Conservation (phyloP, 2,888 invertebrate species). For the Erebia palarica region DNA sequence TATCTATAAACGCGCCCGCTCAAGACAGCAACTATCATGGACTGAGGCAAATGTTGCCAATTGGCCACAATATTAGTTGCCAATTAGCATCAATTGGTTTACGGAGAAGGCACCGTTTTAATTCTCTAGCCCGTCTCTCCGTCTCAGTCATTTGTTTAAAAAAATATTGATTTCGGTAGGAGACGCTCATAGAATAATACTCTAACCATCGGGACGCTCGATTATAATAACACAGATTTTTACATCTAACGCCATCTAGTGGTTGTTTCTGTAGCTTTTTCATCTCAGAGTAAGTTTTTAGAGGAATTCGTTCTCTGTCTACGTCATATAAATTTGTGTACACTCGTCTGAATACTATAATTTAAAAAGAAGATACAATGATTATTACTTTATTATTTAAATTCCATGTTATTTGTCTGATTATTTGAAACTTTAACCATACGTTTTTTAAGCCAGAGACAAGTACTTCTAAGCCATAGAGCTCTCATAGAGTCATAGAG, state of each 20-base stretch:
- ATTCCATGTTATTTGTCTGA: too few species aligned
- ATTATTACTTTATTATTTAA: too few species aligned
- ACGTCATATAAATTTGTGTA: too few species aligned
- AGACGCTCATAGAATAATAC: neutral
- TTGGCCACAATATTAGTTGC: slow-evolving; percentile 8
- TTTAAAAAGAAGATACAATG: too few species aligned
- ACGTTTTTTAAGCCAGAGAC: too few species aligned
- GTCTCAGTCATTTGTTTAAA: neutral
- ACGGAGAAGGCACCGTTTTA: neutral
- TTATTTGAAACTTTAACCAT: too few species aligned
- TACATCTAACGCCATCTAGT: slow-evolving; percentile 13
- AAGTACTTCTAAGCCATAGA: too few species aligned
- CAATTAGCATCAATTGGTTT: slow-evolving; percentile 12
- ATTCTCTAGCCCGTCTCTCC: neutral
- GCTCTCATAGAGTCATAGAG: too few species aligned
- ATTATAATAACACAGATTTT: neutral
- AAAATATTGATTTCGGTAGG: slow-evolving; percentile 2
- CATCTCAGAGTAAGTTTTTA: too few species aligned
- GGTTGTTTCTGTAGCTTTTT: neutral
- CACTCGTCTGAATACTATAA: too few species aligned
- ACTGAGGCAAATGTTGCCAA: slow-evolving; percentile 8
- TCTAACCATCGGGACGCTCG: neutral
- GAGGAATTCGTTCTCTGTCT: too few species aligned
- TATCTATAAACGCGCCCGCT: neutral
- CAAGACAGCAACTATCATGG: neutral